These are phyloP conservation scores for Dermolepida albohirtum DNA, from an alignment of 2,888 invertebrate genomes.

Conservation along the genomic window DNA sequence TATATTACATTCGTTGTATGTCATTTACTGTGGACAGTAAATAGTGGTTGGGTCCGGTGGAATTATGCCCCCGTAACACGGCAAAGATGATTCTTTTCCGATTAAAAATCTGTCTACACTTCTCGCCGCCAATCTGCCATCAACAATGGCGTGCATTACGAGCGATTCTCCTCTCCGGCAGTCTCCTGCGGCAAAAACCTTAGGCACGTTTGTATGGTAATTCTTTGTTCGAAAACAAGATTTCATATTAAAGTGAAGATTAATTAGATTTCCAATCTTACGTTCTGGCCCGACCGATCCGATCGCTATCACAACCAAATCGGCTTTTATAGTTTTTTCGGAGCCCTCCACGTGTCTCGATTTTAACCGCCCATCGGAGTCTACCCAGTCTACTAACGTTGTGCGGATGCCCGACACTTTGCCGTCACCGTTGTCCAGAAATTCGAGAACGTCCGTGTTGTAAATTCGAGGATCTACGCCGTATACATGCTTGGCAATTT, in stretches of 20 bases:
- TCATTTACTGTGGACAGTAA: too few species aligned
- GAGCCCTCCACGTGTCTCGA: constrained; percentile 88
- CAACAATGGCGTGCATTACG: constrained; percentile 98
- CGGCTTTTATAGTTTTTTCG: constrained; percentile 84
- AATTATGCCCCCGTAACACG: constrained; percentile 91
- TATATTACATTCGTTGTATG: too few species aligned
- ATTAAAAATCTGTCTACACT: constrained; percentile 91
- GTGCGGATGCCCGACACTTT: constrained; percentile 91
- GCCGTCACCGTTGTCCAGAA: constrained; percentile 89
- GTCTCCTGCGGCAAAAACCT: constrained; percentile 97
- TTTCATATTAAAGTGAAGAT: constrained; percentile 86
- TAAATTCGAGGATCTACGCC: constrained; percentile 94
- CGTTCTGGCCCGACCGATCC: constrained; percentile 98
- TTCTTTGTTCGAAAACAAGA: constrained; percentile 93
- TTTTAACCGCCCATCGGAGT: constrained; percentile 91
- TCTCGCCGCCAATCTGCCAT: constrained; percentile 97
- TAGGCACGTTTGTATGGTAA: constrained; percentile 88
- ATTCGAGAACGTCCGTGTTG: constrained; percentile 94
- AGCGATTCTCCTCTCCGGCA: constrained; percentile 97
- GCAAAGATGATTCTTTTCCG: constrained; percentile 80
- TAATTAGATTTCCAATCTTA: constrained; percentile 83
- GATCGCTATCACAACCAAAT: constrained; percentile 96
- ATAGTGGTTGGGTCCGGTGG: not conserved
- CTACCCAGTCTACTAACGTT: constrained; percentile 92
- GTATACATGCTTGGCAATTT: constrained; percentile 89